These are phyloP conservation scores for Eupsilia transversa DNA, from an alignment of 2,888 invertebrate genomes.

Conservation along the genomic window DNA sequence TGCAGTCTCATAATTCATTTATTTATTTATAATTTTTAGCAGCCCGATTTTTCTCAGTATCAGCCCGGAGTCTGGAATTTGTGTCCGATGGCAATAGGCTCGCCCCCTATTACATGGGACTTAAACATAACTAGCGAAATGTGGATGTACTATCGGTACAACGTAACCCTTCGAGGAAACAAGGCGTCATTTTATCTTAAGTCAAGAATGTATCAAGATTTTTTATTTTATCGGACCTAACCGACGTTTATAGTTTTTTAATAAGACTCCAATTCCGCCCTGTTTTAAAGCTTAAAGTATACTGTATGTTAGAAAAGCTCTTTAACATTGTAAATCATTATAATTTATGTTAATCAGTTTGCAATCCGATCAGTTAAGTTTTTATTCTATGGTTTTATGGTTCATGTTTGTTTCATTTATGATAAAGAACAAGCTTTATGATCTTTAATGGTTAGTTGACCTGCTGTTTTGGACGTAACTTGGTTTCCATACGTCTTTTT, in stretches of 20 bases:
- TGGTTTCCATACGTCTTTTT: too few relatives aligned
- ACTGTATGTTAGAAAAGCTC: constrained; percentile 24
- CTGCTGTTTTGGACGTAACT: too few relatives aligned
- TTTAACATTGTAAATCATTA: constrained; percentile 14
- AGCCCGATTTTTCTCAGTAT: neutral
- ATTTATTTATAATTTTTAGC: neutral
- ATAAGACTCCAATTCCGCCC: neutral
- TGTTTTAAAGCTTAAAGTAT: constrained; percentile 15
- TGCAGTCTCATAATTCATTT: too few relatives aligned
- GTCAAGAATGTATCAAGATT: constrained; percentile 9
- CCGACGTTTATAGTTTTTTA: neutral
- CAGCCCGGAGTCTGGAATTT: neutral
- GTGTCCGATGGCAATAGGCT: neutral
- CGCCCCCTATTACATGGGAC: neutral
- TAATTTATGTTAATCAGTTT: constrained; percentile 21
- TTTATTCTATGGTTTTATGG: constrained; percentile 5
- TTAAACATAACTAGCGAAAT: too few relatives aligned
- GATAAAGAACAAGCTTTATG: constrained; percentile 1
- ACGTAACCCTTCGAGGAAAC: too few relatives aligned
- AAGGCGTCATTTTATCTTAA: neutral
- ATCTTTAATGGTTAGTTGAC: too few relatives aligned
- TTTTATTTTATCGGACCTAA: neutral
- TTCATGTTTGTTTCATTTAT: neutral
- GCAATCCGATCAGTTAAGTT: constrained; percentile 17
- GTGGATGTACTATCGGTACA: too few relatives aligned